Evolutionary conservation across 2,888 invertebrate species (phyloP), one percentile per base, ranked within the genome.

Genomic region (Drosophila vallismaia): DNA sequence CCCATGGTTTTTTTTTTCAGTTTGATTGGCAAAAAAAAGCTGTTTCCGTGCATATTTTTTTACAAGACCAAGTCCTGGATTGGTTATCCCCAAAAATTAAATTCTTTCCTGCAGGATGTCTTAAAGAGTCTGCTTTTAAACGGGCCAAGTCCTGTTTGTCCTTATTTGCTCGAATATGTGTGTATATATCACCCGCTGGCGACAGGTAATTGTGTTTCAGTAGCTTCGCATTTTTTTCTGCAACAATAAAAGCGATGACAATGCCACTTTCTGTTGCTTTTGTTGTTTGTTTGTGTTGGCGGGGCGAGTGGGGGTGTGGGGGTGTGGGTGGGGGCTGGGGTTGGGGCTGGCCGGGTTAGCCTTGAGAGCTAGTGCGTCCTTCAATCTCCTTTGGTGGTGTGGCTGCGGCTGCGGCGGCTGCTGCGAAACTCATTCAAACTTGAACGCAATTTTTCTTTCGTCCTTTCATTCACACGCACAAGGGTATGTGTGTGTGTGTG

Each of bases 381-480:
- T 71, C 52, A 59, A 54, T 54, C 75, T 67, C 52, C 64, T 72
- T 70, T 38, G 63, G 12, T 14, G 6, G 14, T 42, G 33, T 49
- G 44, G 46, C 56, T 69, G 53, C 58, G 60, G 44, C 58, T 62
- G 44, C 48, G 49, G 44, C 62, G 51, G 12, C 33, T 24, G 19
- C 56, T 29, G 38, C 59, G 71, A 72, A 79, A 78, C 85, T 84
- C 82, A 79, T 85, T 79, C 76, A 72, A 82, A 85, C 55, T 79
- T 85, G 57, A 81, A 67, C 74, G 71, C 74, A 80, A 80, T 85
- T 81, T 81, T 86, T 86, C 86, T 75, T 77, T 75, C 53, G 49
- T 49, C 26, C 71, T 42, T 58, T 52, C 36, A 52, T 70, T 53
- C 71, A 71, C 45, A 54, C 69, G 53, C 70, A 54, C 63, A 49